Evolutionary conservation across 2,888 invertebrate genomes (phyloP).

Genomic region (Andrena minutula): DNA sequence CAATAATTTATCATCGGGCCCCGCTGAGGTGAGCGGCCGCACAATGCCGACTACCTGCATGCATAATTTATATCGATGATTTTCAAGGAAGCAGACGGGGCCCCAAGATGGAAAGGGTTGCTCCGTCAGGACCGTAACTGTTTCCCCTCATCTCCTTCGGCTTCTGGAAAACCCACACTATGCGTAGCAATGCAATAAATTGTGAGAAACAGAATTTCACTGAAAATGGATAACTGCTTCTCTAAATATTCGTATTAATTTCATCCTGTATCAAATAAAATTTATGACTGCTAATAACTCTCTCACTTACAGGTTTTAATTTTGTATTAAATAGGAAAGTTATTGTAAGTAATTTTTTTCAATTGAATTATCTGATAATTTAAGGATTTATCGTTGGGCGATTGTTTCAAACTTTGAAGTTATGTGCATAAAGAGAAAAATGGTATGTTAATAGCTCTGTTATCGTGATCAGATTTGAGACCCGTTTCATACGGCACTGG

Average conservation of each 20-base stretch:
- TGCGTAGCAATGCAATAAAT: background rate
- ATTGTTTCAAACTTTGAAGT: background rate
- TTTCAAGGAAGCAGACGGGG: constrained; percentile 71
- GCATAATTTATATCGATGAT: constrained; percentile 77
- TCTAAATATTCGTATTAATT: too few relatives aligned
- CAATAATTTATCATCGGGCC: constrained; percentile 83
- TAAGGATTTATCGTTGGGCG: background rate
- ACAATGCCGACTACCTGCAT: constrained; percentile 81
- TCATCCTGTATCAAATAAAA: background rate
- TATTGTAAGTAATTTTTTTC: background rate
- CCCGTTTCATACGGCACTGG: constrained; percentile 60
- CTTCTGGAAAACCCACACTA: background rate
- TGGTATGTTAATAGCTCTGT: background rate
- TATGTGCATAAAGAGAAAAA: background rate
- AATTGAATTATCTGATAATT: constrained; percentile 8
- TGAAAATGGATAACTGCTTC: too few relatives aligned
- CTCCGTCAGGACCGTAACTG: constrained; percentile 63
- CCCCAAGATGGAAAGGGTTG: constrained; percentile 69
- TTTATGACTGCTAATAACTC: background rate
- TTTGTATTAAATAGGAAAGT: background rate
- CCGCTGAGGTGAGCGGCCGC: constrained; percentile 77
- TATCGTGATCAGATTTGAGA: background rate
- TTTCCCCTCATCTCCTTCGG: background rate
- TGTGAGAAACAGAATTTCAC: background rate
- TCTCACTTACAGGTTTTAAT: background rate